A percentile compares a stretch with the other conserved stretches of the same genome.
phyloP scores from a whole-genome alignment of 2,797 vertebrate species.

The Cryptoblepharus egeriae region DNA sequence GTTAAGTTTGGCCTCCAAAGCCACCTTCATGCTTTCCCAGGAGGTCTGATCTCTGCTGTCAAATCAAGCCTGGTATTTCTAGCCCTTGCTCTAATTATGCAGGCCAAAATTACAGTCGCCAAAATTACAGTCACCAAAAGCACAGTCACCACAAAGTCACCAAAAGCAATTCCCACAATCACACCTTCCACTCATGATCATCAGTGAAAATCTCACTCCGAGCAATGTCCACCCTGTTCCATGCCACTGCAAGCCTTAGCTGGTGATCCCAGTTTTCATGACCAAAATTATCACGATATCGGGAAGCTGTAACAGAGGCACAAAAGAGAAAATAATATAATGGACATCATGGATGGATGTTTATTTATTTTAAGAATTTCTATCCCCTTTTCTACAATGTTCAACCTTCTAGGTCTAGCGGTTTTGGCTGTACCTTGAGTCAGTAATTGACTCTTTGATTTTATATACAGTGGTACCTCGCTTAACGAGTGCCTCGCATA shows the following conservation, averaged over 20 bases:
- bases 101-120: not conserved
- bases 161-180: not conserved
- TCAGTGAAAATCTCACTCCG: slow-evolving; percentile 93
- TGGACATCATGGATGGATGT: too few species aligned
- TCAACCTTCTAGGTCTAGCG: too few species aligned
- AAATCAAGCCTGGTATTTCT: not conserved
- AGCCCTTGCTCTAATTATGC: not conserved
- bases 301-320: slow-evolving; percentile 80
- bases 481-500: too few species aligned
- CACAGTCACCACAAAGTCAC: not conserved
- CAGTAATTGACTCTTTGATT: too few species aligned
- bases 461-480: too few species aligned
- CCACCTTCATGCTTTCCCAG: not conserved
- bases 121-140: too few species aligned
- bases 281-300: slow-evolving; percentile 77
- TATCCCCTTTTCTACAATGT: too few species aligned
- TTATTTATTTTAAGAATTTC: too few species aligned
- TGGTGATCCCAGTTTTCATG: slow-evolving; percentile 86
- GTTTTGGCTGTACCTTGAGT: too few species aligned
- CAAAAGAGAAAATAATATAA: not conserved
- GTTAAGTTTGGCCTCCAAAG: not conserved
- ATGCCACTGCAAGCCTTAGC: slow-evolving; percentile 93
- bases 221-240: slow-evolving; percentile 96
- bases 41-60: not conserved
- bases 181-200: slow-evolving; percentile 91